These are phyloP conservation scores for Schlechtendalia chinensis DNA, from an alignment of 1,140 invertebrate species.

Conservation along the genomic window DNA sequence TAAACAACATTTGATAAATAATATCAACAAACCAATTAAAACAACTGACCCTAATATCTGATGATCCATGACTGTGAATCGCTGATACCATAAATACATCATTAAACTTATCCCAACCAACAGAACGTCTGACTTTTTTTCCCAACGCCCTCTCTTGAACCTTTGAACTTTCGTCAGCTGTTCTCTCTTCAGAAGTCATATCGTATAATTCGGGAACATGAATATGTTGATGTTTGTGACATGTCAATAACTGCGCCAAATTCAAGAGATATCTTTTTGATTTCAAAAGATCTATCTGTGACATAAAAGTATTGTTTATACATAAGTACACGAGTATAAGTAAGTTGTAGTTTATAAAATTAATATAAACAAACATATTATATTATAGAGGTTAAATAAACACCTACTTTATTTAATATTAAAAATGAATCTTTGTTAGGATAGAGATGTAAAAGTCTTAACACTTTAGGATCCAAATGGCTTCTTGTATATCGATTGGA, in stretches of 20 bases:
- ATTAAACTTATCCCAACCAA: conserved; percentile 72
- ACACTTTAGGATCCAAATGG: conserved; percentile 67
- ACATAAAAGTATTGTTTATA: conserved; percentile 50
- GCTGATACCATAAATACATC: conserved; percentile 89
- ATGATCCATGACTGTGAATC: conserved; percentile 72
- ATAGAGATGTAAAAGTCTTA: conserved; percentile 67
- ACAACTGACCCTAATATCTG: conserved; percentile 67
- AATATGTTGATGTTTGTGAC: conserved; percentile 56
- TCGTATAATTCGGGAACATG: background rate
- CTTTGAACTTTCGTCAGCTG: conserved; percentile 1
- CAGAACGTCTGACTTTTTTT: conserved; percentile 51
- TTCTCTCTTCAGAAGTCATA: background rate
- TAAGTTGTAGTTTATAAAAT: no score
- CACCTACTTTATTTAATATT: conserved; percentile 80
- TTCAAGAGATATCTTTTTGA: conserved; percentile 73
- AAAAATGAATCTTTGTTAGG: conserved; percentile 71
- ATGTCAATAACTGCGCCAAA: conserved; percentile 67
- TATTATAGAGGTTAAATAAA: background rate
- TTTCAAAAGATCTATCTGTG: conserved; percentile 75
- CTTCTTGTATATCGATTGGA: conserved; percentile 68
- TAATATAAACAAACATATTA: no score
- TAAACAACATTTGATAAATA: no score
- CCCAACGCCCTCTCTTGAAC: conserved; percentile 49
- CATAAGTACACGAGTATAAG: no score
- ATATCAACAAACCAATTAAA: background rate